A percentile compares a stretch with the other conserved stretches of the same genome.
These are phyloP conservation scores for Lampris incognitus DNA, from an alignment of 2,113 vertebrate species.

Conservation along the genomic window DNA sequence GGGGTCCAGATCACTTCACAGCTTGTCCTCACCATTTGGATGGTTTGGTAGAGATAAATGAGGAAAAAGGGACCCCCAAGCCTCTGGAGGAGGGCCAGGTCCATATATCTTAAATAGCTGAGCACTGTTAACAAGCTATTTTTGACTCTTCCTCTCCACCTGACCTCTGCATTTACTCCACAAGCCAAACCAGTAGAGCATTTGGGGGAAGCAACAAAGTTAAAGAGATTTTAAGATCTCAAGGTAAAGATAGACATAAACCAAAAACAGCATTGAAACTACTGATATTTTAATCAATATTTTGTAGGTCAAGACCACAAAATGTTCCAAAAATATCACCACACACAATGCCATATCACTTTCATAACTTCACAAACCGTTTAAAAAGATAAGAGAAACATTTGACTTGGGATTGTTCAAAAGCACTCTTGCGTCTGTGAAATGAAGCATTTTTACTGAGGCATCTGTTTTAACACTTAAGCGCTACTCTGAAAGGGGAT, in stretches of 20 bases:
- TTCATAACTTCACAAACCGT: neutral
- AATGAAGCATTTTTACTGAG: constrained; percentile 24
- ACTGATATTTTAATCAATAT: neutral
- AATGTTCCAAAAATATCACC: too few relatives aligned
- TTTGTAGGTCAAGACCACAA: too few relatives aligned
- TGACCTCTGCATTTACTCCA: constrained; percentile 50
- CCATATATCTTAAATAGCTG: constrained; percentile 59
- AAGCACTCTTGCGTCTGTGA: constrained; percentile 30
- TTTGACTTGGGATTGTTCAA: constrained; percentile 1
- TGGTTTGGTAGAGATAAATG: constrained; percentile 23
- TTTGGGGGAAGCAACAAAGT: neutral
- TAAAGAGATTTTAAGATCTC: neutral
- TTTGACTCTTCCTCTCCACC: constrained; percentile 44
- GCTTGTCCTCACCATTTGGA: neutral
- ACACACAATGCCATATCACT: too few relatives aligned
- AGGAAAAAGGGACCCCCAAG: constrained; percentile 17
- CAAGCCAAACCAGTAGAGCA: neutral
- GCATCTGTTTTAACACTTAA: constrained; percentile 51
- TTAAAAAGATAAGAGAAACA: neutral
- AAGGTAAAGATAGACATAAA: neutral
- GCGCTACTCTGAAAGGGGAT: constrained; percentile 23
- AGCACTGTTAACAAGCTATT: constrained; percentile 57
- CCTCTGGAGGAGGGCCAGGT: constrained; percentile 20
- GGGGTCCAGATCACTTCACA: neutral
- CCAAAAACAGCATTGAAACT: neutral